These are phyloP conservation scores for Halocynthia roretzi DNA, from an alignment of 23 tunicate species.

Conservation along the genomic window DNA sequence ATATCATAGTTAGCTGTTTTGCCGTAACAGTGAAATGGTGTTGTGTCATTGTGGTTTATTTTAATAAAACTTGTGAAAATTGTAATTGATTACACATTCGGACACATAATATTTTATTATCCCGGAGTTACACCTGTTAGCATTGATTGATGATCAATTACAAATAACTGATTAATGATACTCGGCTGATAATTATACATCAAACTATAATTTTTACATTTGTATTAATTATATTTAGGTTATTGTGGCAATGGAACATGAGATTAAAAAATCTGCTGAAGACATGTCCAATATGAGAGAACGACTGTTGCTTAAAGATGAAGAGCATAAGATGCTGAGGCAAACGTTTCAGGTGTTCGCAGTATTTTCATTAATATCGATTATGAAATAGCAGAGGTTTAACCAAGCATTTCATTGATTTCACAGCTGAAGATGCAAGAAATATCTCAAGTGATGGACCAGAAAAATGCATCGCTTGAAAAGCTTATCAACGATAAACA, in stretches of 20 bases:
- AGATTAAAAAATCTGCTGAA: conserved; percentile 52
- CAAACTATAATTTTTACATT: not conserved
- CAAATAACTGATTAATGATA: not conserved
- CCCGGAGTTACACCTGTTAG: too few relatives aligned
- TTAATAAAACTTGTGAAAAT: too few relatives aligned
- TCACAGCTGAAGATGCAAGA: conserved; percentile 58
- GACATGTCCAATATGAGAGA: conserved; percentile 56
- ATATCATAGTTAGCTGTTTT: too few relatives aligned
- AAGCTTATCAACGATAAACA: conserved; percentile 39
- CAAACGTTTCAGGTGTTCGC: conserved; percentile 44
- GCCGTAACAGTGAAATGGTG: too few relatives aligned
- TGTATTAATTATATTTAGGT: conserved; percentile 29
- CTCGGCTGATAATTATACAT: not conserved
- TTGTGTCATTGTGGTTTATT: too few relatives aligned
- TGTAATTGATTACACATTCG: too few relatives aligned
- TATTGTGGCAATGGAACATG: conserved; percentile 47
- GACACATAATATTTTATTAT: too few relatives aligned
- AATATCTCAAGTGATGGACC: conserved; percentile 66
- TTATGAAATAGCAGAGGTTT: too few relatives aligned
- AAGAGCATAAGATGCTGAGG: conserved; percentile 45
- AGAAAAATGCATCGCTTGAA: conserved; percentile 55
- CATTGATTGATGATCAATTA: too few relatives aligned
- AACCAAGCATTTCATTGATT: not conserved
- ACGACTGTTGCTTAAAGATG: conserved; percentile 31
- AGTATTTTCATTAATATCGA: not conserved